Evolutionary conservation across 2,113 vertebrate genomes (phyloP), one percentile per base, ranked within the genome.

Genomic region (Elachura formosa): DNA sequence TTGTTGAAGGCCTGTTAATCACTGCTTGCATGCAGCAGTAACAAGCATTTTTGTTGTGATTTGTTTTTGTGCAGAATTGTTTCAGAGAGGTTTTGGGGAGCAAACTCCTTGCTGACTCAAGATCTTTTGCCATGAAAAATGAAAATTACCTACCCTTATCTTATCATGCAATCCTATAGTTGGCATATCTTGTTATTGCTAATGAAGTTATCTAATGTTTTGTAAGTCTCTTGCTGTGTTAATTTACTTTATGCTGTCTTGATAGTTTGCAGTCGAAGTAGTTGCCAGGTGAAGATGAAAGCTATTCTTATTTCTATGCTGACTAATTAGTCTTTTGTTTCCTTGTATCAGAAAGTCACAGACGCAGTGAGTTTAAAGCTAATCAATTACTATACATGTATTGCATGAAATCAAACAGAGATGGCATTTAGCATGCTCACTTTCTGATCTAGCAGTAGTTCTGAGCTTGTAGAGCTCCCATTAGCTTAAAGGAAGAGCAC

Each of bases 261-360:
- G 85, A 63, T 94, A 78, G 72, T 90, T 93, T 88, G 83, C 64
- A 63, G 63, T 80, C 1, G 3, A 92, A 90, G 52, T 71, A 91
- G 59, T 84, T 93, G 40, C 68, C 56, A 90, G 83, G 72, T 93
- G 64, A 96, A 96, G 45, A 68, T 94, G 82, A 88, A 91, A 95
- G 55, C 55, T 91, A 45, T 95, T 88, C 91, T 93, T 94, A 80
- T 76, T 87, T n/a, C 33, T 91, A 77, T 90, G 73, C 83, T 95
- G 73, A 90, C 94, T 94, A 93, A 96, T 92, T 90, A 96, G 94
- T 79, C 86, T 96, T 93, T 92, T 96, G 95, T 97, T 96, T 94
- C 91, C 85, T 94, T 80, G 64, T 96, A 86, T 95, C 89, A 95
- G 91, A 95, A 93, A 97, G 92, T 95, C 91, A 94, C 94, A 95